These are phyloP conservation scores for Tragopan temminckii DNA, from an alignment of 2,797 vertebrate genomes.

Conservation along the genomic window DNA sequence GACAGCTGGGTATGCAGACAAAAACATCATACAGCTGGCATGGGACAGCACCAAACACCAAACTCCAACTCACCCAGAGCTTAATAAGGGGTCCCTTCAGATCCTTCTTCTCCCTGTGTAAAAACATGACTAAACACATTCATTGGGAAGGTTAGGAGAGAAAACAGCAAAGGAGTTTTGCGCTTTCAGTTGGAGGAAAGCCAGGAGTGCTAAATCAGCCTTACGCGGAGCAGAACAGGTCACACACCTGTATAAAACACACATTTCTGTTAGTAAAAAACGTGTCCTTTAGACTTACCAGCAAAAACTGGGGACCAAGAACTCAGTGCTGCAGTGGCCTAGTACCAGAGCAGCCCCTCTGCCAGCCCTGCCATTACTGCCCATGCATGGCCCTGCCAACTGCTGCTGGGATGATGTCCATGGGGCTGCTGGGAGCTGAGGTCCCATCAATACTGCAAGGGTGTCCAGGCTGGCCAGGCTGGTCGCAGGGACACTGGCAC, in stretches of 20 bases:
- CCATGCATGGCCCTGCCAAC: not conserved
- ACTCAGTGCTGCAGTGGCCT: not conserved
- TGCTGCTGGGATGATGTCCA: not conserved
- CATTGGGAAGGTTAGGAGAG: not conserved
- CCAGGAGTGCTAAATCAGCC: not conserved
- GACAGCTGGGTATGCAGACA: not conserved
- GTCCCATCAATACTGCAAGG: not conserved
- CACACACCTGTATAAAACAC: rapidly evolving
- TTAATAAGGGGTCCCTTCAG: not conserved
- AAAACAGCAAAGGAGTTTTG: not conserved
- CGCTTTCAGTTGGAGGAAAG: not conserved
- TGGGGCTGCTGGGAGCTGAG: constrained; percentile 76
- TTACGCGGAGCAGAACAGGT: rapidly evolving
- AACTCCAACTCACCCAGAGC: not conserved
- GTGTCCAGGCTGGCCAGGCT: not conserved
- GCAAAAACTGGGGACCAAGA: not conserved
- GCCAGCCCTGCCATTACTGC: not conserved
- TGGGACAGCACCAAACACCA: rapidly evolving
- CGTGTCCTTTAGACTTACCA: rapidly evolving
- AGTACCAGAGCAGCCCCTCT: not conserved
- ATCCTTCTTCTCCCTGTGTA: not conserved
- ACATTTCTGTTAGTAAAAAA: rapidly evolving
- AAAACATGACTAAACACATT: rapidly evolving
- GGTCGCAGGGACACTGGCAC: not conserved
- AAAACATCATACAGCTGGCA: rapidly evolving